Percentiles rank a stretch among this genome's conserved stretches.
Evolutionary conservation across 2,797 vertebrate species (phyloP).

Genomic region (Sebastes steindachneri): DNA sequence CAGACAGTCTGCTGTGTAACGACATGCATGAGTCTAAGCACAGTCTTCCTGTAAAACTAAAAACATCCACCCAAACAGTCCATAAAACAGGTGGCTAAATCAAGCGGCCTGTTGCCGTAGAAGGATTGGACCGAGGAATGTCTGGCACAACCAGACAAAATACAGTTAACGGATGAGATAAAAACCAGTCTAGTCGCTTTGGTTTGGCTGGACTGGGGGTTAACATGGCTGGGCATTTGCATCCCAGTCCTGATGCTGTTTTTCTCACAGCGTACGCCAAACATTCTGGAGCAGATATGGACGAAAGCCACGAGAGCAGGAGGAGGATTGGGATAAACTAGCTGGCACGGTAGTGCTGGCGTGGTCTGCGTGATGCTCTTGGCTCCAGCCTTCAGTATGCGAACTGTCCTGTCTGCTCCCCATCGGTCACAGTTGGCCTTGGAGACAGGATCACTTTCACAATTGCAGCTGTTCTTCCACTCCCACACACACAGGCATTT

Average conservation of each 20-base stretch:
- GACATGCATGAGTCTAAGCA: constrained; percentile 24
- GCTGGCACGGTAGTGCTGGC: constrained; percentile 28
- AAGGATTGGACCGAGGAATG: constrained; percentile 65
- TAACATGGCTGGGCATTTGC: constrained; percentile 38
- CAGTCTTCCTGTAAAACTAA: constrained; percentile 65
- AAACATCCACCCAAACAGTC: constrained; percentile 68
- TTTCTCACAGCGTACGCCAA: constrained; percentile 45
- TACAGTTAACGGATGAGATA: constrained; percentile 50
- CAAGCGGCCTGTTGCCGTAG: constrained; percentile 37
- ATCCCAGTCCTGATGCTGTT: constrained; percentile 26
- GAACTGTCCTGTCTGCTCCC: constrained; percentile 47
- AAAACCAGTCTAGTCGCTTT: constrained; percentile 22
- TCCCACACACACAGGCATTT: constrained; percentile 65
- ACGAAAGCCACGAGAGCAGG: constrained; percentile 50
- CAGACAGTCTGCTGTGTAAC: constrained; percentile 46
- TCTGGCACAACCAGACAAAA: constrained; percentile 58
- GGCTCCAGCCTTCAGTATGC: constrained; percentile 34
- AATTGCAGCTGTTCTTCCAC: constrained; percentile 78
- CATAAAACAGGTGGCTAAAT: constrained; percentile 79
- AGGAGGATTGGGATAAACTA: constrained; percentile 34
- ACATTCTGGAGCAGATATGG: constrained; percentile 41
- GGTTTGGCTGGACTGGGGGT: constrained; percentile 54
- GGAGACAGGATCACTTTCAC: constrained; percentile 72
- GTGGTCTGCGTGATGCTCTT: constrained; percentile 38
- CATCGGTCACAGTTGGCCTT: constrained; percentile 69